phyloP scores from a whole-genome alignment of 2,888 invertebrate genomes.

The Lacanobia wlatinum region DNA sequence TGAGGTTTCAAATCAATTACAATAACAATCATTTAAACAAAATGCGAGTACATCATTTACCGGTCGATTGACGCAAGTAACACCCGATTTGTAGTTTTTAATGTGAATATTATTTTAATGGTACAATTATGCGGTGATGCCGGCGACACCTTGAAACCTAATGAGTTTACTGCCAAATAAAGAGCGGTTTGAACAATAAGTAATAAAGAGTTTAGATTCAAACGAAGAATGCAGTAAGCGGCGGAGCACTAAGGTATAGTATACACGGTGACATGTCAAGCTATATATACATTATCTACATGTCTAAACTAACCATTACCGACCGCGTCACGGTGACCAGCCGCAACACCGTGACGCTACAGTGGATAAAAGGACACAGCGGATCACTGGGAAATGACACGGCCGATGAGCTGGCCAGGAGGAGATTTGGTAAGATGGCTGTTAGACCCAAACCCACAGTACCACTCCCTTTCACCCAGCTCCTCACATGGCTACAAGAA shows the following conservation, averaged over 20 bases:
- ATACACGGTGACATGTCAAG: not conserved
- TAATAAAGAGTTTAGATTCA: constrained; percentile 48
- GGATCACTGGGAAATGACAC: too few species aligned
- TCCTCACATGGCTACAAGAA: too few species aligned
- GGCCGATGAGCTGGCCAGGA: too few species aligned
- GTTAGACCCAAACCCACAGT: too few species aligned
- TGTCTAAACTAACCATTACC: too few species aligned
- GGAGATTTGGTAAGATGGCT: too few species aligned
- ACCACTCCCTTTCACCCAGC: too few species aligned
- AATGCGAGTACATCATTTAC: constrained; percentile 49
- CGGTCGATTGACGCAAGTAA: constrained; percentile 58
- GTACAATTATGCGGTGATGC: constrained; percentile 51
- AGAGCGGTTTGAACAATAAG: constrained; percentile 61
- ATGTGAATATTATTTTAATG: constrained; percentile 67
- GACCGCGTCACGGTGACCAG: too few species aligned
- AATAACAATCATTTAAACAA: constrained; percentile 44
- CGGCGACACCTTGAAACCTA: constrained; percentile 60
- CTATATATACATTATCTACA: not conserved
- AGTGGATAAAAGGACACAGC: too few species aligned
- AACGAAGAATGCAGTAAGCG: constrained; percentile 47
- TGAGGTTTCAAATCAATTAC: constrained; percentile 2
- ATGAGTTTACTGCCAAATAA: constrained; percentile 63
- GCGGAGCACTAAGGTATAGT: not conserved
- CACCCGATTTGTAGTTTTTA: constrained; percentile 50
- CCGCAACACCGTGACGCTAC: too few species aligned